phyloP scores from a whole-genome alignment of 2,113 vertebrate genomes.

The Channa maculata region DNA sequence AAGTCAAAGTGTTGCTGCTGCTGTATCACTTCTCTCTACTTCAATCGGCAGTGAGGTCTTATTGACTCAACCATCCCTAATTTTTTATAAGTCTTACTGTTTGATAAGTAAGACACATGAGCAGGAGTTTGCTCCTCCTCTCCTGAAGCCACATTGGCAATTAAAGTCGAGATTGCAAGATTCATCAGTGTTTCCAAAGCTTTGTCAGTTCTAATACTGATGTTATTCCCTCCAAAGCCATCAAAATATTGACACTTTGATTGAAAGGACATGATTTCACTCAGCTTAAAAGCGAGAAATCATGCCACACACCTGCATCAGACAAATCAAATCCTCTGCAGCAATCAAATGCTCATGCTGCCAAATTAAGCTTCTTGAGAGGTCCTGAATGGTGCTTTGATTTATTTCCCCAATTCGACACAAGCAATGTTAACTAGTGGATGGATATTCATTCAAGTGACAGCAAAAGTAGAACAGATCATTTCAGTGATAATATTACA shows the following conservation, averaged over 20 bases:
- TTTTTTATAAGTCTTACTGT: neutral
- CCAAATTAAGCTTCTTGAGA: conserved; percentile 56
- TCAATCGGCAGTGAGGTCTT: neutral
- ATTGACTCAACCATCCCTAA: neutral
- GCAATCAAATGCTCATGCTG: conserved; percentile 53
- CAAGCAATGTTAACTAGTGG: conserved; percentile 20
- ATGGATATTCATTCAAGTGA: conserved; percentile 15
- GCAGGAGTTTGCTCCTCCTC: neutral
- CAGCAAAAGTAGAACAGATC: neutral
- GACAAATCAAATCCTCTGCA: conserved; percentile 11
- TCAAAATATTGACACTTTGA: conserved; percentile 28
- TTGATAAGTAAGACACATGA: neutral
- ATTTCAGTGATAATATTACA: neutral
- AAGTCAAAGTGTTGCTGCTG: too few relatives aligned
- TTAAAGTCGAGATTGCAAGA: neutral
- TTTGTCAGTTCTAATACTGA: neutral
- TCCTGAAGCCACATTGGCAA: neutral
- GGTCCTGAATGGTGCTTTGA: conserved; percentile 55
- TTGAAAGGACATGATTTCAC: conserved; percentile 15
- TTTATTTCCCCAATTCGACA: conserved; percentile 47
- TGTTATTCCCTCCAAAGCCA: neutral
- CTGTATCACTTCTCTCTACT: too few relatives aligned
- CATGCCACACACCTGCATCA: conserved; percentile 13
- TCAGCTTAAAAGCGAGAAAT: neutral
- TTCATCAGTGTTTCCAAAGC: neutral